phyloP scores from a whole-genome alignment of 2,888 invertebrate species.

The Noctua comes region DNA sequence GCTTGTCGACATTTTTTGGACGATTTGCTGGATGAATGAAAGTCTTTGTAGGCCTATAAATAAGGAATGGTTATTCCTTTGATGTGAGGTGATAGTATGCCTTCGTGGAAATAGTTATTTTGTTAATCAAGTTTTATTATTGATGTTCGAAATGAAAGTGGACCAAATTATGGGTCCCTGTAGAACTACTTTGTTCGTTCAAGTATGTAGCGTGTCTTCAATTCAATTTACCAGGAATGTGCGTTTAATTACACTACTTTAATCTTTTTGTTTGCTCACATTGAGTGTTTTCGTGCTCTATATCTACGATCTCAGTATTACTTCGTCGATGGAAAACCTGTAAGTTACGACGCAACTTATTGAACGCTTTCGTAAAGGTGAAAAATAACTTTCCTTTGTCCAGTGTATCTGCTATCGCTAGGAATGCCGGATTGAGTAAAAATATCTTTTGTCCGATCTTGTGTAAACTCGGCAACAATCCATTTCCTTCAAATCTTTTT shows the following conservation, averaged over 20 bases:
- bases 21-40: slow-evolving; percentile 36
- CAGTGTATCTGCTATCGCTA: slow-evolving; percentile 14
- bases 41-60: slow-evolving; percentile 29
- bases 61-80: slow-evolving; percentile 34
- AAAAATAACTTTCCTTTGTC: slow-evolving; percentile 52
- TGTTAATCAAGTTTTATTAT: slow-evolving; percentile 28
- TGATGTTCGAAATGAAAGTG: slow-evolving; percentile 7
- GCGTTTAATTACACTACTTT: slow-evolving; percentile 5
- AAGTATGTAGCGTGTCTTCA: not conserved
- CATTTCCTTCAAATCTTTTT: not conserved
- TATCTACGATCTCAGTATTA: not conserved
- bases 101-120: slow-evolving; percentile 17
- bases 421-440: slow-evolving; percentile 32
- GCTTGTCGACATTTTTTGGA: slow-evolving; percentile 43
- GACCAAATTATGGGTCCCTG: slow-evolving; percentile 23
- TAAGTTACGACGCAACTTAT: slow-evolving; percentile 28
- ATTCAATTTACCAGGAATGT: not conserved
- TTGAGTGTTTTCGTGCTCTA: not conserved
- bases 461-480: slow-evolving; percentile 23
- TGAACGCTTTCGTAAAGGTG: slow-evolving; percentile 42
- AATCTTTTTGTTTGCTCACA: not conserved
- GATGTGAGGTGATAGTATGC: slow-evolving; percentile 11
- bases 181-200: slow-evolving; percentile 14
- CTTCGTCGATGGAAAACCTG: slow-evolving; percentile 1
- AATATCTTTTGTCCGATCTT: slow-evolving; percentile 40